A percentile compares a stretch with the other conserved stretches of the same genome.
Conservation (phyloP, 2,797 vertebrate genomes). For the Octomys mimax region DNA sequence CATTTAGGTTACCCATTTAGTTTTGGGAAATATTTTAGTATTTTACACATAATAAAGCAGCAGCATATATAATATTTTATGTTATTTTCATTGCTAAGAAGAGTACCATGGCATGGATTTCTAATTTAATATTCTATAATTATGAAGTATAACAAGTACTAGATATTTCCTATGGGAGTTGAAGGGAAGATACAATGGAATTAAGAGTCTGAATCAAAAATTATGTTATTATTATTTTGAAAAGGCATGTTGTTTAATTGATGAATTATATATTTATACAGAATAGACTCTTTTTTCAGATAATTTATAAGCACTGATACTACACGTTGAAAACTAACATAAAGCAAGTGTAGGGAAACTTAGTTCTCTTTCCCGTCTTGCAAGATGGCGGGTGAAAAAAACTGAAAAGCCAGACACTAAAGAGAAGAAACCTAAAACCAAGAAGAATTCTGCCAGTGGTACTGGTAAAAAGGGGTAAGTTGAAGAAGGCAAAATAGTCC, state of each 20-base stretch:
- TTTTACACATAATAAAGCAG: background rate
- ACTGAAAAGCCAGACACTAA: too few relatives aligned
- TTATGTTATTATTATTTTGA: constrained; percentile 39
- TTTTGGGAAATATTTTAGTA: background rate
- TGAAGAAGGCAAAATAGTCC: too few relatives aligned
- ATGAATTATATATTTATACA: background rate
- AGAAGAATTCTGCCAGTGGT: too few relatives aligned
- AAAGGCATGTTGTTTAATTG: background rate
- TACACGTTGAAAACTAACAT: background rate
- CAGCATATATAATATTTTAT: background rate
- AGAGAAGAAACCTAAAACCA: too few relatives aligned
- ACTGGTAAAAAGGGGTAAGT: too few relatives aligned
- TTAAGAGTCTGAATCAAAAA: background rate
- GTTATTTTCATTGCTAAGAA: background rate
- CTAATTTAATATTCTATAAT: background rate
- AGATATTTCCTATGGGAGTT: background rate
- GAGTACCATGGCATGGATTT: background rate
- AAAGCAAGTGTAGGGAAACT: background rate
- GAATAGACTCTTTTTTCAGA: background rate
- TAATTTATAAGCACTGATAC: background rate
- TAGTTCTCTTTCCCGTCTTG: too few relatives aligned
- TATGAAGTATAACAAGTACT: background rate
- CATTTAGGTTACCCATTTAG: background rate
- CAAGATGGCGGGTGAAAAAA: too few relatives aligned
- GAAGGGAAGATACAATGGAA: background rate